Evolutionary conservation across 2,888 invertebrate species (phyloP).

Genomic region (Apamea anceps): DNA sequence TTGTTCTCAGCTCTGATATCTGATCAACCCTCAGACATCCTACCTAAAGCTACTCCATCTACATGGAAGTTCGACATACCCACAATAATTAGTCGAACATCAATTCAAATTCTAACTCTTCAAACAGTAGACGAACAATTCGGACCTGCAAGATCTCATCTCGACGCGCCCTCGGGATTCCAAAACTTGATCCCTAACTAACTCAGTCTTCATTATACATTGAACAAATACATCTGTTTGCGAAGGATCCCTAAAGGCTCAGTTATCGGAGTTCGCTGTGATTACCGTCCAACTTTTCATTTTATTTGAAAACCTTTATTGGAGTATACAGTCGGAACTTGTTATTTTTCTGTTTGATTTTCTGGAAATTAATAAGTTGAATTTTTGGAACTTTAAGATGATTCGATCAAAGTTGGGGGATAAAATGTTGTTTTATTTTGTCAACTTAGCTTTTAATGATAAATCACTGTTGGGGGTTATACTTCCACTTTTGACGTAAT

Average conservation of each 20-base stretch:
- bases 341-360: constrained; percentile 66
- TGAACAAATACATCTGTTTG: constrained; percentile 72
- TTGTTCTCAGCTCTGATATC: constrained; percentile 21
- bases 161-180: constrained; percentile 58
- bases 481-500: constrained; percentile 3
- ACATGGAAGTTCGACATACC: constrained; percentile 40
- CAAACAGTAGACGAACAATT: constrained; percentile 62
- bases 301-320: constrained; percentile 62
- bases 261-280: constrained; percentile 67
- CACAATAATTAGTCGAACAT: constrained; percentile 65
- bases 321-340: constrained; percentile 51
- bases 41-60: constrained; percentile 23
- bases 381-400: constrained; percentile 51
- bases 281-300: constrained; percentile 65
- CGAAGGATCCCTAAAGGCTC: constrained; percentile 60
- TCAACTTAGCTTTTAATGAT: constrained; percentile 41
- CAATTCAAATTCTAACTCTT: constrained; percentile 64
- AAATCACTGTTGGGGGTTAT: constrained; percentile 29
- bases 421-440: constrained; percentile 45
- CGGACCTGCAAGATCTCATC: constrained; percentile 54
- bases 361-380: constrained; percentile 59
- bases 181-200: constrained; percentile 68
- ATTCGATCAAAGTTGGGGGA: constrained; percentile 47
- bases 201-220: constrained; percentile 72
- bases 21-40: constrained; percentile 28